These are phyloP conservation scores for Eunapius fragilis DNA, from an alignment of 37 sponge, comb jelly and placozoan genomes.

Conservation along the genomic window DNA sequence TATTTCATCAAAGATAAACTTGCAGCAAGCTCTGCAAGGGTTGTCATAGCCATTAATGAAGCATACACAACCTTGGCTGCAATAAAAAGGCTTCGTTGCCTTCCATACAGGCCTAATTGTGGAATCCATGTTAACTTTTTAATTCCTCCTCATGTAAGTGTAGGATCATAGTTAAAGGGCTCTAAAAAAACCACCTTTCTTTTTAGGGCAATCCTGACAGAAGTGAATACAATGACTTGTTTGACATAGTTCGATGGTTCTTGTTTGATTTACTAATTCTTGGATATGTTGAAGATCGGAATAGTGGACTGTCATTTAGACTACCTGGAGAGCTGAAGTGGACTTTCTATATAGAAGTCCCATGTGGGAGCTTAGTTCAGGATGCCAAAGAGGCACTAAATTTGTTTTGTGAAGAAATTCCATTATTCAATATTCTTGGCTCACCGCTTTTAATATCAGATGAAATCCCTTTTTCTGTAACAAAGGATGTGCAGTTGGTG, in stretches of 20 bases:
- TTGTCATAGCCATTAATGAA: slow-evolving; percentile 28
- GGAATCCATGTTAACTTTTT: slow-evolving; percentile 30
- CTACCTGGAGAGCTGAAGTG: slow-evolving; percentile 18
- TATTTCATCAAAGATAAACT: slow-evolving; percentile 24
- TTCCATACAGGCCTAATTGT: neutral
- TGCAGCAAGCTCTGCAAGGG: neutral
- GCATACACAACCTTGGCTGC: slow-evolving; percentile 15
- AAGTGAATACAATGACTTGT: neutral
- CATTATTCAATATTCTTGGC: neutral
- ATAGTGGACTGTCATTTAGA: slow-evolving; percentile 32
- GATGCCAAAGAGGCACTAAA: neutral
- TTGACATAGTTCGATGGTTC: neutral
- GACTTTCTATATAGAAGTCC: slow-evolving; percentile 47
- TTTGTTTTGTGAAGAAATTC: neutral
- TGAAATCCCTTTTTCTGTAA: neutral
- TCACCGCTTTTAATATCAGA: neutral
- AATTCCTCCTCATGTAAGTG: slow-evolving; percentile 18
- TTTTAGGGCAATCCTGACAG: too few relatives aligned
- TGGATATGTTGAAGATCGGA: slow-evolving; percentile 43
- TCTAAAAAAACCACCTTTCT: too few relatives aligned
- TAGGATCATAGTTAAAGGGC: too few relatives aligned
- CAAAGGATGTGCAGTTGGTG: neutral
- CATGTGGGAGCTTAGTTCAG: neutral
- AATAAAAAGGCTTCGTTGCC: slow-evolving; percentile 5
- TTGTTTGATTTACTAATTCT: neutral